Evolutionary conservation across 1,140 invertebrate genomes (phyloP), one percentile per base, ranked within the genome.

Genomic region (Antheraea mylitta): DNA sequence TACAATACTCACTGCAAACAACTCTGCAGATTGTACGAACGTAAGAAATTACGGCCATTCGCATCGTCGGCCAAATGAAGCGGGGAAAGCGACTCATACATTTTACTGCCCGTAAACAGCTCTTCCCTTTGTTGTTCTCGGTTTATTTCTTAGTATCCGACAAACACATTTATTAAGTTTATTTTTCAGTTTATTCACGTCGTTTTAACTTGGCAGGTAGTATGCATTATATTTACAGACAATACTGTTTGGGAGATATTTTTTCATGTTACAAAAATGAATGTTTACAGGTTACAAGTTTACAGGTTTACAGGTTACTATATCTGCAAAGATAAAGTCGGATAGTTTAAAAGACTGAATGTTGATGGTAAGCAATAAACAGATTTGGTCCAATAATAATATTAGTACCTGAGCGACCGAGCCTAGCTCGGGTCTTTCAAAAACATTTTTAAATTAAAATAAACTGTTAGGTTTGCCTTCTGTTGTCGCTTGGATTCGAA

Each of bases 41-140:
- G 61, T 36, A 62, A 62, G 36, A 62, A 62, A 62, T 62, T 62
- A 62, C 61, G 18, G 19, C 61, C 61, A 62, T 62, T 37, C 16
- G 16, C 61, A n/a, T 62, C 22, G 22, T 62, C 45, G 45, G 45
- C 45, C 22, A 62, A 62, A 62, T 62, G 61, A 62, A 37, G 61
- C 61, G 22, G 18, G 18, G 36, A 62, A n/a, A 37, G 36, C 18
- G 22, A 37, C 61, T 36, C 61, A 30, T 36, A 36, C 61, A 62
- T 36, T 36, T 37, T 60, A 30, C 22, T 19, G 18, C 18, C 59
- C 22, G 59, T 60, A 19, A 60, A 30, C 18, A 60, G 59, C 45
- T 53, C 11, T 53, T 16, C 45, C 45, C 45, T 53, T 53, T 53
- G 45, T 53, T 53, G 45, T 53, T 53, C 16, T n/a, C 45, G 16